Percentiles rank a stretch among this genome's conserved stretches.
Evolutionary conservation across 1,140 invertebrate genomes (phyloP).

Genomic region (Harlomillsia oculata): DNA sequence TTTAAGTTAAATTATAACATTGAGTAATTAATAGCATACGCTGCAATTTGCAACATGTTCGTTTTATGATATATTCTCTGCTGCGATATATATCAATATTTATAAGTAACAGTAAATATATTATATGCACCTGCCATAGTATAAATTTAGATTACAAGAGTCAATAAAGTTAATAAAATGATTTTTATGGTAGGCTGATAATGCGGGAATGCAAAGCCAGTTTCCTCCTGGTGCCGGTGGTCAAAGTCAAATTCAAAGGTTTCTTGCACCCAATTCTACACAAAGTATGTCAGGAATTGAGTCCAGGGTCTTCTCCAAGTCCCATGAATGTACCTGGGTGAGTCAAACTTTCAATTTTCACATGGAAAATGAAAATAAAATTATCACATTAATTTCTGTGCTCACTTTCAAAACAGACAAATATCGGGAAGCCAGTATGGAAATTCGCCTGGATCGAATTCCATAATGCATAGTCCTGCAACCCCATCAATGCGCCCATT

Average conservation of each 20-base stretch:
- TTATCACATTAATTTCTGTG: background rate
- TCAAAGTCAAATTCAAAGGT: constrained; percentile 8
- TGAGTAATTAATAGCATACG: background rate
- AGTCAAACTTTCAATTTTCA: too few relatives aligned
- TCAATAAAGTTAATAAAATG: background rate
- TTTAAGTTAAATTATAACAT: background rate
- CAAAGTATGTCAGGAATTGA: constrained; percentile 16
- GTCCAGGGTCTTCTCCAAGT: constrained; percentile 7
- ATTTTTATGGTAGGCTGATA: constrained; percentile 15
- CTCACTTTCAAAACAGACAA: background rate
- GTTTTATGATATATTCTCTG: background rate
- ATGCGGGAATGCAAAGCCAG: constrained; percentile 7
- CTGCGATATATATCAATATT: background rate
- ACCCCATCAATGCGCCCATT: constrained; percentile 14
- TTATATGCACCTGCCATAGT: background rate
- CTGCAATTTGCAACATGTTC: background rate
- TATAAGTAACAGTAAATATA: background rate
- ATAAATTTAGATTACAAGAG: background rate
- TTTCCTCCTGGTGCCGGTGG: constrained; percentile 1
- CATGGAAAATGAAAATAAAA: background rate
- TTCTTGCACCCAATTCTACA: constrained; percentile 6
- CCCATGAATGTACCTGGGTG: constrained; percentile 11
- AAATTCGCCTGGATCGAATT: constrained; percentile 55
- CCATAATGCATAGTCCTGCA: constrained; percentile 41
- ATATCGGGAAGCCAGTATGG: background rate